phyloP scores from a whole-genome alignment of 2,113 vertebrate species.

The Corythornis vintsioides region DNA sequence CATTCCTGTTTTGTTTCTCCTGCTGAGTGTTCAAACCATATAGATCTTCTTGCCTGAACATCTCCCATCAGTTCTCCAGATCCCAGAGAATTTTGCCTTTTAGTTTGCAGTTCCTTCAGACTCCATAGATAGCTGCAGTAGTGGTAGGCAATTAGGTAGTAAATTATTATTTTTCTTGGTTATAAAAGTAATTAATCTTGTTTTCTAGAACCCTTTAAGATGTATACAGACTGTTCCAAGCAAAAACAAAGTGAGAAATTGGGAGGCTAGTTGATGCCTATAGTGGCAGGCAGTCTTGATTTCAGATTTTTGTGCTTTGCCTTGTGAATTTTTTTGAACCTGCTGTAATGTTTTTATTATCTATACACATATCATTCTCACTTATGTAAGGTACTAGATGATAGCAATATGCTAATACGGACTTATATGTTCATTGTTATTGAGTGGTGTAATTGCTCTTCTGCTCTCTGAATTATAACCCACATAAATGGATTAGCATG shows the following conservation, averaged over 20 bases:
- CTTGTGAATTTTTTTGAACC: not conserved
- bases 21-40: not conserved
- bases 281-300: not conserved
- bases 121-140: not conserved
- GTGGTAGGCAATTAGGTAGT: not conserved
- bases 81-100: not conserved
- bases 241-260: not conserved
- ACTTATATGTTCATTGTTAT: not conserved
- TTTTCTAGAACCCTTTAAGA: not conserved
- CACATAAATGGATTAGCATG: not conserved
- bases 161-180: not conserved
- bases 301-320: not conserved
- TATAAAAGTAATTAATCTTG: not conserved
- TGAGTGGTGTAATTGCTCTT: not conserved
- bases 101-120: not conserved
- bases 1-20: not conserved
- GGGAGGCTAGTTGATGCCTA: not conserved
- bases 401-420: not conserved
- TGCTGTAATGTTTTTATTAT: not conserved
- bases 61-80: not conserved
- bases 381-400: not conserved
- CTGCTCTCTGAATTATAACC: not conserved
- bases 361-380: not conserved
- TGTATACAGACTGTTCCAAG: not conserved
- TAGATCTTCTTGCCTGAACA: not conserved